Evolutionary conservation across 2,797 vertebrate genomes (phyloP), one percentile per base, ranked within the genome.

Genomic region (Epinephelus malabaricus): DNA sequence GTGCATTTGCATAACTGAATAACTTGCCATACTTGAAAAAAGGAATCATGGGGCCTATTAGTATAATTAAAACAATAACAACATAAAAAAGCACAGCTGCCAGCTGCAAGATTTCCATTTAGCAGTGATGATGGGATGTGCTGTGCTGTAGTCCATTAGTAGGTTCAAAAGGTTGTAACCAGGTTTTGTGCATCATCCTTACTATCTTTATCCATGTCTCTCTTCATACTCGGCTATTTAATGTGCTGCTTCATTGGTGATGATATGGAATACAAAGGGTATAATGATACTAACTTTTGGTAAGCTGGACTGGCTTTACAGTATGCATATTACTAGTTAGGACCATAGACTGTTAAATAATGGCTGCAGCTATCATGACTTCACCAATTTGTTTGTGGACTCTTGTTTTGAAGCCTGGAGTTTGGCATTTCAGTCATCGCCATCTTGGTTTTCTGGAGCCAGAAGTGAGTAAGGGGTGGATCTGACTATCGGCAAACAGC

Each of bases 121-220:
- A 69, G 59, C 65, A 51, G 65, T 51, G 15, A 27, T 34, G 55
- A 50, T 12, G 63, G 21, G 56, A 50, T 25, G 47, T 54, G 51
- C 25, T 62, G 30, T 21, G 50, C 9, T 38, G 19, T n/a, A 27
- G 40, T 45, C 55, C 21, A 77, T 82, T 78, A 78, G 55, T 58
- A 69, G 43, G 19, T 70, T 79, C 75, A 75, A 83, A 64, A 61
- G 46, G 19, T 47, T 47, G 14, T 72, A 69, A 62, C 69, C 19
- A 45, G 53, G 43, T 60, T 68, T 38, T 54, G 73, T 51, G 25
- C 55, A 19, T 59, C 21, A 5, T 63, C 62, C 81, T 77, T 27
- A 81, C 78, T 51, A 50, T 71, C 59, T 63, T 45, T 54, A 50
- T 50, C 38, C 13, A 19, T 8, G 50, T 38, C 27, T 54, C 54